These are phyloP conservation scores for Hydractinia symbiolongicarpus DNA, from an alignment of 30 jellyfish, hydroid and myxozoan species.

Conservation along the genomic window DNA sequence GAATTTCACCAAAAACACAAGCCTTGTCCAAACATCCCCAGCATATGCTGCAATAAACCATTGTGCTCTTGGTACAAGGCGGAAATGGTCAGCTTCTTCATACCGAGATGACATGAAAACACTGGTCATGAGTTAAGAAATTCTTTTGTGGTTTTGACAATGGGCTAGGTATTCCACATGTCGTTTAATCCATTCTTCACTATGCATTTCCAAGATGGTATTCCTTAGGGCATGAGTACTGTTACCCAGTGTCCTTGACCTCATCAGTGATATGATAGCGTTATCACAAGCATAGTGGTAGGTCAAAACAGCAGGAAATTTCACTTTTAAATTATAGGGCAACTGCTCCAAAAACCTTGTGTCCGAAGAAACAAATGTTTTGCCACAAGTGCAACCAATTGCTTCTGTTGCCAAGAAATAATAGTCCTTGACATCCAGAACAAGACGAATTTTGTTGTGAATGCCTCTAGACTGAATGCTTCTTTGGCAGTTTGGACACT, in stretches of 20 bases:
- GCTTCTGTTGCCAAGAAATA: conserved; percentile 28
- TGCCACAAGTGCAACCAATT: conserved; percentile 18
- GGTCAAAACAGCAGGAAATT: conserved; percentile 47
- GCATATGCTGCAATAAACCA: conserved; percentile 45
- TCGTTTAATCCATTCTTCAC: conserved; percentile 33
- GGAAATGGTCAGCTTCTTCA: conserved; percentile 12
- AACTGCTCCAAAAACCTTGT: conserved; percentile 42
- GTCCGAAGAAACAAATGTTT: conserved; percentile 20
- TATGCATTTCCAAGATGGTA: conserved; percentile 33
- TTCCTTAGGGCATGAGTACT: conserved; percentile 41
- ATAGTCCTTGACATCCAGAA: conserved; percentile 18
- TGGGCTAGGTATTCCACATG: conserved; percentile 29
- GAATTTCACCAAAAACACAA: conserved; percentile 32
- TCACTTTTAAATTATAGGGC: conserved; percentile 23
- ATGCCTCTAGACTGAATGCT: conserved; percentile 35
- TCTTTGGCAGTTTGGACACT: conserved; percentile 14
- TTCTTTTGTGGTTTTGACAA: conserved; percentile 7
- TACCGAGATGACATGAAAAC: neutral
- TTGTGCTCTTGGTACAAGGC: conserved; percentile 26
- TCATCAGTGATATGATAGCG: conserved; percentile 38
- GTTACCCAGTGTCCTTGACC: conserved; percentile 44
- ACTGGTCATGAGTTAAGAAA: neutral
- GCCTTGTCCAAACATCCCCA: conserved; percentile 46
- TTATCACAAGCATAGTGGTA: conserved; percentile 42
- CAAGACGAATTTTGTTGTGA: conserved; percentile 24